Percentiles rank a stretch among this genome's conserved stretches.
phyloP scores from a whole-genome alignment of 2,797 vertebrate species.

The Philypnodon macrostomus region DNA sequence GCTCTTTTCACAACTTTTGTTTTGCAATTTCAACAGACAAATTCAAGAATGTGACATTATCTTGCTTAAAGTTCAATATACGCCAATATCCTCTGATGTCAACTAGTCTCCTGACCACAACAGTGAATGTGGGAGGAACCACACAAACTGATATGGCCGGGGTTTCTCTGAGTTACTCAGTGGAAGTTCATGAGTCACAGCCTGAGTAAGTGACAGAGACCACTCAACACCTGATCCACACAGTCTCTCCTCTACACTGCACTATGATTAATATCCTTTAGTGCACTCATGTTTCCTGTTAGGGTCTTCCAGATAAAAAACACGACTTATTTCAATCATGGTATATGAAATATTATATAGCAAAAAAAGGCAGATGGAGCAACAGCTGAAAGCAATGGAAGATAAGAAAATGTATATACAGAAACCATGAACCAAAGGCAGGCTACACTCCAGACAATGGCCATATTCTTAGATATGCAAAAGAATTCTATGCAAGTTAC shows the following conservation, averaged over 20 bases:
- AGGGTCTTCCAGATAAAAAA: not conserved
- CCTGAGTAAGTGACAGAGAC: conserved; percentile 6
- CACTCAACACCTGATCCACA: conserved; percentile 28
- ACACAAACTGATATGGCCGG: conserved; percentile 6
- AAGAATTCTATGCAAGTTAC: no score
- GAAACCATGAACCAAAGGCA: no score
- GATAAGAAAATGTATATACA: no score
- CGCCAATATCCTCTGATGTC: conserved; percentile 23
- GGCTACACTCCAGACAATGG: no score
- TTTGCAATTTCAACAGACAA: not conserved
- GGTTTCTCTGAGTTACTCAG: conserved; percentile 26
- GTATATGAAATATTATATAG: no score
- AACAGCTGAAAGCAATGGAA: no score
- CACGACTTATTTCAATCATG: no score
- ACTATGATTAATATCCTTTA: conserved; percentile 3
- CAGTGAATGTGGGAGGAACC: conserved; percentile 31
- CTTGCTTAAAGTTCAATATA: not conserved
- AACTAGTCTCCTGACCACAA: conserved; percentile 28
- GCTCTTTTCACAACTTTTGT: no score
- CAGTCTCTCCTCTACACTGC: not conserved
- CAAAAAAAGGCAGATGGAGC: no score
- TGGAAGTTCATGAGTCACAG: conserved; percentile 51
- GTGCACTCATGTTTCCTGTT: conserved; percentile 1
- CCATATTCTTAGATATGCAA: no score
- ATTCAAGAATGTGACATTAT: not conserved